Conservation (phyloP, 2,797 vertebrate species). For the Aplochiton taeniatus region DNA sequence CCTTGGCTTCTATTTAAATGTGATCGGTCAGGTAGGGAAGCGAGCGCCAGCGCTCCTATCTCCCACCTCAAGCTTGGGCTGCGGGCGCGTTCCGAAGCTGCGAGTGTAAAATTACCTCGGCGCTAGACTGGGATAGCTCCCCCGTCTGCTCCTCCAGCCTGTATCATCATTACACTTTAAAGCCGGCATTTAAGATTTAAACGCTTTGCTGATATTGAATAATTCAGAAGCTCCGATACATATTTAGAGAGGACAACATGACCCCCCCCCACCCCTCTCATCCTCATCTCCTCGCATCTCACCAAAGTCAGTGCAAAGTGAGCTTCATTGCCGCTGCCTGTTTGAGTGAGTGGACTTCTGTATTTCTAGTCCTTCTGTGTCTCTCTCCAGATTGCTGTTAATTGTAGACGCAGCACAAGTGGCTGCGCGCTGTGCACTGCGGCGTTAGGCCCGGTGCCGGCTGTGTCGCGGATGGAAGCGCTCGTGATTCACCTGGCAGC, state of each 20-base stretch:
- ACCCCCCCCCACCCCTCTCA: background rate
- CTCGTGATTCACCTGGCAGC: constrained; percentile 77
- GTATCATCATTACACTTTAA: constrained; percentile 65
- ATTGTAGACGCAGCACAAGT: constrained; percentile 65
- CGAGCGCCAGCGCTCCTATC: constrained; percentile 63
- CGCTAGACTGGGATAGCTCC: constrained; percentile 55
- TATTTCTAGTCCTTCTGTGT: constrained; percentile 54
- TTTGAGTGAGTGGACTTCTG: constrained; percentile 13
- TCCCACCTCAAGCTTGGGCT: constrained; percentile 64
- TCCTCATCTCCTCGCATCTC: constrained; percentile 24
- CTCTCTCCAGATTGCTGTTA: constrained; percentile 55
- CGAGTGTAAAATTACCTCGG: constrained; percentile 73
- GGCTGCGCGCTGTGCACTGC: constrained; percentile 46
- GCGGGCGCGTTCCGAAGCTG: constrained; percentile 57
- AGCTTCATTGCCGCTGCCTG: constrained; percentile 18
- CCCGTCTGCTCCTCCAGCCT: constrained; percentile 55
- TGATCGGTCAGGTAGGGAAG: constrained; percentile 70
- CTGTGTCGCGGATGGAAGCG: constrained; percentile 73
- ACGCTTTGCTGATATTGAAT: constrained; percentile 50
- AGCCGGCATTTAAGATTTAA: constrained; percentile 65
- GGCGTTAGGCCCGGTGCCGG: constrained; percentile 27
- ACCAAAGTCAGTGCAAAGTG: constrained; percentile 24
- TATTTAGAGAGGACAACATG: constrained; percentile 36
- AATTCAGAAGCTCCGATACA: constrained; percentile 44
- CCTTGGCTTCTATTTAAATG: constrained; percentile 73